Percentiles rank a stretch among this genome's conserved stretches.
Conservation (phyloP, 2,113 vertebrate species). For the Accipiter cooperii region DNA sequence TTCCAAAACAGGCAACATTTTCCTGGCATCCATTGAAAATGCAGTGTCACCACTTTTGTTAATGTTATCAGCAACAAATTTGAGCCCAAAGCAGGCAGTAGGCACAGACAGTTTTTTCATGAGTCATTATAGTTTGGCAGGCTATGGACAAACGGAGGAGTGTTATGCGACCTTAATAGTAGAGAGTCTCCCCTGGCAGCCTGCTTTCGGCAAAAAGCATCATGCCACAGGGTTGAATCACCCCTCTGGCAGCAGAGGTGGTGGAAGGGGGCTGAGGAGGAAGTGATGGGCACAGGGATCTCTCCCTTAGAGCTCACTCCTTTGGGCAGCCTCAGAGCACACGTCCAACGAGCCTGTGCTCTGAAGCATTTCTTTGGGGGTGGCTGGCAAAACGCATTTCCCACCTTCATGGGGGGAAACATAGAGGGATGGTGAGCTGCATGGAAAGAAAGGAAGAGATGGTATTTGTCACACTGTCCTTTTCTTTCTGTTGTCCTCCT, state of each 20-base stretch:
- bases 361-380: neutral
- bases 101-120: neutral
- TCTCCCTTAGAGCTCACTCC: rapidly evolving
- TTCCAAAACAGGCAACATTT: neutral
- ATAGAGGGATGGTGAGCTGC: neutral
- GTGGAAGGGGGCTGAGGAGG: neutral
- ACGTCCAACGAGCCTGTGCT: rapidly evolving
- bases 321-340: neutral
- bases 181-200: neutral
- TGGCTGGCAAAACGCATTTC: neutral
- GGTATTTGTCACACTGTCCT: neutral
- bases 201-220: rapidly evolving
- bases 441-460: neutral
- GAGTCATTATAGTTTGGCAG: neutral
- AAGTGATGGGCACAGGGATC: neutral
- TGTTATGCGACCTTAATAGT: neutral
- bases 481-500: neutral
- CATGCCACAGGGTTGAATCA: rapidly evolving
- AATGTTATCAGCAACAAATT: neutral
- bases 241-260: neutral
- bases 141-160: neutral
- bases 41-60: neutral
- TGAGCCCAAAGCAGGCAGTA: neutral
- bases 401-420: neutral
- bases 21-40: neutral